Conservation (phyloP, 2,888 invertebrate genomes). For the Serrognathus titanus region DNA sequence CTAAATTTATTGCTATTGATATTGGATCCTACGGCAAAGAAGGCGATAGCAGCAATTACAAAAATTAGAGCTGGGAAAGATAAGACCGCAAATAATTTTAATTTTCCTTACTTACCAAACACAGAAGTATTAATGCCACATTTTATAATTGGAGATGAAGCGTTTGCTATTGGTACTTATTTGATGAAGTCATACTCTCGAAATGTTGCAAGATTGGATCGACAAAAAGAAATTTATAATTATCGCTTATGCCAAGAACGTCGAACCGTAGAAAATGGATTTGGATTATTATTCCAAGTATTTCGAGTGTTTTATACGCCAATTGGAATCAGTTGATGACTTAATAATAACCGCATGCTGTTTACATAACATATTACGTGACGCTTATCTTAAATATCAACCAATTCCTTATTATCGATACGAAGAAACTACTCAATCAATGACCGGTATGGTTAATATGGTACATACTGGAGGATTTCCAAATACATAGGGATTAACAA, state of each 20-base stretch:
- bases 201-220: constrained; percentile 6
- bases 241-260: constrained; percentile 8
- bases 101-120: constrained; percentile 2
- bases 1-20: constrained; percentile 11
- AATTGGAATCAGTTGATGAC: constrained; percentile 3
- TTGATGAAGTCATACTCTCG: constrained; percentile 5
- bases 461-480: no score
- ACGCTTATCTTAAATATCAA: no score
- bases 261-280: not conserved
- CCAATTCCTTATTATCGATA: no score
- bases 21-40: constrained; percentile 9
- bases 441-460: no score
- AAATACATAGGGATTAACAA: no score
- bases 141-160: constrained; percentile 5
- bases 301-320: constrained; percentile 13
- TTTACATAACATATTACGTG: no score
- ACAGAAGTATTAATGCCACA: constrained; percentile 1
- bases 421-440: no score
- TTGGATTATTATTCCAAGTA: constrained; percentile 10
- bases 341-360: not conserved
- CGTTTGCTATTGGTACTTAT: not conserved
- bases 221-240: constrained; percentile 6
- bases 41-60: constrained; percentile 7
- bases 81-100: constrained; percentile 6
- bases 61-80: constrained; percentile 4